Base-by-base conservation (phyloP, 2,113 vertebrate genomes). In the Ceratotherium simum region DNA sequence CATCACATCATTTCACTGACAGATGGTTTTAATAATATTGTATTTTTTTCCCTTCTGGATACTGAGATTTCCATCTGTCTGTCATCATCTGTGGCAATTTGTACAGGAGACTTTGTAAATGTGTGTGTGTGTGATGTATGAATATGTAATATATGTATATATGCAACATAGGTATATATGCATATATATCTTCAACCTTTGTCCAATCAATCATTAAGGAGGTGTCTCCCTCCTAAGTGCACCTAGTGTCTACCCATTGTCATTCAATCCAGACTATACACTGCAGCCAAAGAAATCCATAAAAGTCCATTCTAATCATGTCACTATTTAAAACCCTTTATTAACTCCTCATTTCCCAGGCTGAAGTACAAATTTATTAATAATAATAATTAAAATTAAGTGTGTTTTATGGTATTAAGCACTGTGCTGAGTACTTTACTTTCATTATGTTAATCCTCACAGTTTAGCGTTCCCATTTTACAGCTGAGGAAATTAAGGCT, bases 321-420 rank as follows among this genome's bases (percentile, higher is more conserved):
- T 90, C 51, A 76, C 5, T 93, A 8, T 54, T 91, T 69, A 82
- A 82, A 75, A 75, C 33, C 8, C 31, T 88, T 90, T 58, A 64
- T n/a, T 91, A 64, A 39, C 27, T 87, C 51, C 54, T 51, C 5
- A 29, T 46, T 91, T 90, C 58, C 51, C 25, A 95, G 14, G 27
- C 21, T 88, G 20, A 96, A 78, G 23, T 82, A 76, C 31, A 83
- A 73, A 83, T 91, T 54, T 88, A 88, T 88, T 92, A 48, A 51
- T 78, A 76, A 69, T 82, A 88, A 89, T 79, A 33, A 8, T 13
- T 79, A 72, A 79, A 91, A 79, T 72, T 58, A 42, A 76, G 56
- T 67, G 6, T 81, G 9, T 96, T 87, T 79, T 88, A 73, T 79
- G 54, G 17, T 56, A 72, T 83, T 95, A 81, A 86, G 33, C 73